Evolutionary conservation across 2,113 vertebrate species (phyloP).

Genomic region (Pheucticus melanocephalus): DNA sequence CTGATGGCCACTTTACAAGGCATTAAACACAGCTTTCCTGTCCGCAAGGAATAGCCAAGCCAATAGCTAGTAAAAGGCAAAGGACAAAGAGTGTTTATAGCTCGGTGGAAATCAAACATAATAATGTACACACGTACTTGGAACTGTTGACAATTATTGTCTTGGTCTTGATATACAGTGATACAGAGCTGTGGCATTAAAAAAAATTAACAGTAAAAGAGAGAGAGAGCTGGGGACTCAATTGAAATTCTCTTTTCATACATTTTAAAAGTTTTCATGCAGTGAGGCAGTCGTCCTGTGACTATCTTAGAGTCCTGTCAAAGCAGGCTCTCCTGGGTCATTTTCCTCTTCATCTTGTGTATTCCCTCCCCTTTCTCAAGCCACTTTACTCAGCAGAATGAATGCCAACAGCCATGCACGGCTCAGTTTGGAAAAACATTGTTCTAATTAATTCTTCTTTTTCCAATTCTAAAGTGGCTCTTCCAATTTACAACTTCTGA

Average conservation of each 20-base stretch:
- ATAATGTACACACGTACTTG: background rate
- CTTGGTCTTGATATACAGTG: background rate
- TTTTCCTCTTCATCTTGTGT: background rate
- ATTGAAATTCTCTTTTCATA: background rate
- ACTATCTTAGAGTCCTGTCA: background rate
- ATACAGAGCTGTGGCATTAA: background rate
- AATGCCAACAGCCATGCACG: background rate
- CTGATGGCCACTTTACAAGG: constrained; percentile 54
- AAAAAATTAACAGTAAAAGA: background rate
- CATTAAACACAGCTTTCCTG: constrained; percentile 60
- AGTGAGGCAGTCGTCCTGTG: background rate
- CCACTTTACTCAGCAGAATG: background rate
- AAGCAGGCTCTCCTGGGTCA: background rate
- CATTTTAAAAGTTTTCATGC: background rate
- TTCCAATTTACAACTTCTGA: background rate
- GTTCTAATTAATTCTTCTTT: background rate
- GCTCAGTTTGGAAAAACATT: background rate
- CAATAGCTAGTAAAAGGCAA: constrained; percentile 24
- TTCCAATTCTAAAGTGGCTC: background rate
- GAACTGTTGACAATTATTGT: constrained; percentile 3
- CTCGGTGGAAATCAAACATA: background rate
- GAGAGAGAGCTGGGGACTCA: background rate
- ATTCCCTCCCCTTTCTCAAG: background rate
- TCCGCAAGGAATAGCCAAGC: constrained; percentile 24
- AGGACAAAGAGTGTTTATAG: constrained; percentile 54